Base-by-base conservation (phyloP, 2,888 invertebrate species). In the Netelia virgata region DNA sequence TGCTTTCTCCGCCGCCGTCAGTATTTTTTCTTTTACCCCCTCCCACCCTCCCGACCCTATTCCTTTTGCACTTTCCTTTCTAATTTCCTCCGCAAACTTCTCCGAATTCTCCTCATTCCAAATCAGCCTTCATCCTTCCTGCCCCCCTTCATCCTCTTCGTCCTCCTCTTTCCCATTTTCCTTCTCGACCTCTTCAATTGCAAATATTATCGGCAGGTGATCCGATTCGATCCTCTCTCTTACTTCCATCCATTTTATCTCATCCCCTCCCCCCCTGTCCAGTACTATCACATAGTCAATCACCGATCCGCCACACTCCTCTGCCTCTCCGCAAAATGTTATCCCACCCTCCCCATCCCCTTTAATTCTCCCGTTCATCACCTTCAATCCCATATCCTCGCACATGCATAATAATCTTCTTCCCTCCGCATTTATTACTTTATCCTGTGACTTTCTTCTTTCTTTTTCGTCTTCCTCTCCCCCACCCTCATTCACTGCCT, bases 261-360 rank as follows among this genome's bases (percentile, higher is more conserved):
- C 11, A 16, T 66, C 74, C 50, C 36, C 1, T 9, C 66, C n/a
- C n/a, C n/a, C n/a, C n/a, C n/a, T n/a, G 2, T 59, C 47, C n/a
- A n/a, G 9, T 28, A 10, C 28, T 16, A 57, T 41, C 0, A 59
- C 16, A 14, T 84, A 86, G 23, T 88, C 86, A n/a, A 88, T 86
- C 2, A 86, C 86, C 10, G 86, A 72, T 11, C 55, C 14, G 6
- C 55, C 3, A 6, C 55, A 55, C 53, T 73, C 10, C 84, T 28
- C 28, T 5, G 77, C 66, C 76, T 86, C 1, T 59, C 73, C 16
- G 83, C 77, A 23, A 74, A 74, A 86, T 3, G 87, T 85, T 16
- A 28, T 85, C 50, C 87, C 82, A 9, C 88, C 86, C 23, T 83
- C 74, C 74, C 79, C 75, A 64, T 86, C 86, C n/a, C 85, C 82